These are phyloP conservation scores for Girardinus metallicus DNA, from an alignment of 2,797 vertebrate genomes.

Conservation along the genomic window DNA sequence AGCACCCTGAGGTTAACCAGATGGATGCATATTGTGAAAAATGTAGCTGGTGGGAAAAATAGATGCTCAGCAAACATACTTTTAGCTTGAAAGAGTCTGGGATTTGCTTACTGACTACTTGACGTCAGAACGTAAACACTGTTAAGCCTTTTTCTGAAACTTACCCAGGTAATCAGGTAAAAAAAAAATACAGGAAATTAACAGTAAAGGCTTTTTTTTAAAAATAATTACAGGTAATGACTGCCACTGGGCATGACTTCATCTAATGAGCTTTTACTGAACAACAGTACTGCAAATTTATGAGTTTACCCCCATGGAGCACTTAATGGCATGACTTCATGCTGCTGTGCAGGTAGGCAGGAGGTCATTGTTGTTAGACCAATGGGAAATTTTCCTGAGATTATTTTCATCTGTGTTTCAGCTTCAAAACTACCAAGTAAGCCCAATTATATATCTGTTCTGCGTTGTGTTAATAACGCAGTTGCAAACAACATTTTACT, in stretches of 20 bases:
- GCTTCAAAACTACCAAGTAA: neutral
- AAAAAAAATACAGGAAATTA: neutral
- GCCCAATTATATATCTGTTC: slow-evolving; percentile 1
- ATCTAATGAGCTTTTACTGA: neutral
- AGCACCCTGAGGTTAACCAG: slow-evolving; percentile 16
- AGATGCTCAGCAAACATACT: neutral
- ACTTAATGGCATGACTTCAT: neutral
- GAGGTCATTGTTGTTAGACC: neutral
- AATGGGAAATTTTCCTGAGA: neutral
- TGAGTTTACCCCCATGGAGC: neutral
- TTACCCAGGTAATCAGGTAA: neutral
- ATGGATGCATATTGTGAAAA: neutral
- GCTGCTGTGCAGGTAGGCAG: neutral
- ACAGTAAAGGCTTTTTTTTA: neutral
- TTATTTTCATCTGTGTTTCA: neutral
- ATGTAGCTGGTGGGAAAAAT: neutral
- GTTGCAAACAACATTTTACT: neutral
- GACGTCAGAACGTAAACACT: neutral
- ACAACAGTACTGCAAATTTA: neutral
- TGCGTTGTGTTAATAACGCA: neutral
- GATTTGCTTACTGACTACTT: neutral
- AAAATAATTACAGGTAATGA: slow-evolving; percentile 1
- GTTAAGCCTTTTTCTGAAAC: neutral
- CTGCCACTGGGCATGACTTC: slow-evolving; percentile 2
- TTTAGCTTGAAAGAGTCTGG: neutral